Conservation (phyloP, 2,113 vertebrate species). For the Xyrauchen texanus region DNA sequence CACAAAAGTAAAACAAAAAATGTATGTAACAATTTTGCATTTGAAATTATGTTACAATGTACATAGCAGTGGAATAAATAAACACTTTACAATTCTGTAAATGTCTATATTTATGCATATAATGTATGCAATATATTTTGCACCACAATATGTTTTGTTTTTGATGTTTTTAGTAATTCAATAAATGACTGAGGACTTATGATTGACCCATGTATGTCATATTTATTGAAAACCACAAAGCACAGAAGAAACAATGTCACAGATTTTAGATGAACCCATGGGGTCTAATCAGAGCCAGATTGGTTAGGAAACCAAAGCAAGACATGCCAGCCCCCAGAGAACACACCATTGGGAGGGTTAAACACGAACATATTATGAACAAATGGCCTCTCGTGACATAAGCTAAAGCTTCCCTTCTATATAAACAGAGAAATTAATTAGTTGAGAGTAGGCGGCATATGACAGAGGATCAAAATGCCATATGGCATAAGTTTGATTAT, state of each 20-base stretch:
- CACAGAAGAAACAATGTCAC: conserved; percentile 37
- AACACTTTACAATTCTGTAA: too few relatives aligned
- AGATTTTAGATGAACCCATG: conserved; percentile 47
- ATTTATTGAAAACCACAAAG: too few relatives aligned
- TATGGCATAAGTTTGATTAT: conserved; percentile 29
- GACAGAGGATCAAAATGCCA: conserved; percentile 33
- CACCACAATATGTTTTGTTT: too few relatives aligned
- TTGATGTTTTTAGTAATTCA: too few relatives aligned
- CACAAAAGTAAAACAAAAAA: too few relatives aligned
- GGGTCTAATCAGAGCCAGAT: conserved; percentile 40
- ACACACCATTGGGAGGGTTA: conserved; percentile 23
- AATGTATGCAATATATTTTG: too few relatives aligned
- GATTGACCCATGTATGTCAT: too few relatives aligned
- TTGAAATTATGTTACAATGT: too few relatives aligned
- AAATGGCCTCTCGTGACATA: conserved; percentile 45
- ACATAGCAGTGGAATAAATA: too few relatives aligned
- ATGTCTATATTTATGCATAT: too few relatives aligned
- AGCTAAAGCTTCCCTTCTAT: conserved; percentile 39
- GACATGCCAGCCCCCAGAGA: conserved; percentile 20
- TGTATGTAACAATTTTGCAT: too few relatives aligned
- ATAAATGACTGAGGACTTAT: too few relatives aligned
- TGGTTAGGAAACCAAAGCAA: conserved; percentile 33
- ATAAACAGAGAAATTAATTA: conserved; percentile 53
- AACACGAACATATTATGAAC: conserved; percentile 12
- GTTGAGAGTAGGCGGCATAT: conserved; percentile 23